Conservation (phyloP, 2,113 vertebrate species). For the Rhizomys pruinosus region DNA sequence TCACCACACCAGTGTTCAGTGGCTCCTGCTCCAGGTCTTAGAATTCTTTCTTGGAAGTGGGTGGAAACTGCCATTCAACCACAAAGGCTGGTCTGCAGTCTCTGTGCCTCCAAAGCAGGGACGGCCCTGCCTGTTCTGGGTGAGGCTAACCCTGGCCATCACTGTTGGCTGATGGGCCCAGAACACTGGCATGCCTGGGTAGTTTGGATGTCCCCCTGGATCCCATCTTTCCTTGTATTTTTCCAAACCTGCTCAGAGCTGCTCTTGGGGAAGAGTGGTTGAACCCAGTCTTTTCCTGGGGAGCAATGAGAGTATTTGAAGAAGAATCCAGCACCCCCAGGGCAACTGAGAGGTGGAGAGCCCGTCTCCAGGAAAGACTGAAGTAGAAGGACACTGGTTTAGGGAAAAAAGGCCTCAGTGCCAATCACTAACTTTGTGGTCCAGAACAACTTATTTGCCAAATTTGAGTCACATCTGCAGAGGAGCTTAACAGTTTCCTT, state of each 20-base stretch:
- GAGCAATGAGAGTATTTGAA: not conserved
- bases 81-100: not conserved
- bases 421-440: not conserved
- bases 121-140: no score
- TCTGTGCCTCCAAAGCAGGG: not conserved
- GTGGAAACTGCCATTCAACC: not conserved
- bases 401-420: not conserved
- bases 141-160: not conserved
- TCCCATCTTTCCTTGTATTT: not conserved
- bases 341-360: not conserved
- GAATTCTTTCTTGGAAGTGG: constrained; percentile 7
- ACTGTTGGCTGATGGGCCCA: no score
- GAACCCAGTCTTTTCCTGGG: not conserved
- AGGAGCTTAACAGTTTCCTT: constrained; percentile 67
- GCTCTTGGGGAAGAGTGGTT: not conserved
- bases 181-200: not conserved
- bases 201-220: not conserved
- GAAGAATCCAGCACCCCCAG: not conserved
- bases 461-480: constrained; percentile 38
- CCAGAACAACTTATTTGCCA: not conserved
- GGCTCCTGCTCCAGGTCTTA: not conserved
- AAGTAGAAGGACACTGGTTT: not conserved
- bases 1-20: not conserved
- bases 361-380: not conserved
- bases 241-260: not conserved